phyloP scores from a whole-genome alignment of 2,888 invertebrate genomes.

The Drepanosiphum platanoidis region DNA sequence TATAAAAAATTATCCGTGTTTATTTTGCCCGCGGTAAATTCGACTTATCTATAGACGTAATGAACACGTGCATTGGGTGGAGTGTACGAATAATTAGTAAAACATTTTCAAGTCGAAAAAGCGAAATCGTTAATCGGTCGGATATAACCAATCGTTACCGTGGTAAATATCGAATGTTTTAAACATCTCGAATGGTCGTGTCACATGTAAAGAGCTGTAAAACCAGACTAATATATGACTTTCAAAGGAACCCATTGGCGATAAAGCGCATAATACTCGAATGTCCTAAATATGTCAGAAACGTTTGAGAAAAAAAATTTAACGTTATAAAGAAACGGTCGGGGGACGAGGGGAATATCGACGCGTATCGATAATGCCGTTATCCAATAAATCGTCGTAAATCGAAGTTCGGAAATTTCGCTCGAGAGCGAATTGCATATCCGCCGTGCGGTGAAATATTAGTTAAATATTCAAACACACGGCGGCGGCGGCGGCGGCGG shows the following conservation, averaged over 20 bases:
- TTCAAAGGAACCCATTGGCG: neutral
- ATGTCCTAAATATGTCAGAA: neutral
- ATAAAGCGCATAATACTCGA: neutral
- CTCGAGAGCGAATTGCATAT: neutral
- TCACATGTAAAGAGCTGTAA: too few species aligned
- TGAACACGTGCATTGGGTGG: too few species aligned
- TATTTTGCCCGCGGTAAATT: too few species aligned
- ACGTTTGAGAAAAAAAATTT: too few species aligned
- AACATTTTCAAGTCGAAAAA: too few species aligned
- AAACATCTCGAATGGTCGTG: too few species aligned
- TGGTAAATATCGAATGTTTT: neutral
- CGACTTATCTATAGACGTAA: too few species aligned
- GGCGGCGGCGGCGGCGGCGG: too few species aligned
- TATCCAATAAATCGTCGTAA: constrained; percentile 4
- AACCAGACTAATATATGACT: neutral
- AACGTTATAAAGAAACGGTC: neutral
- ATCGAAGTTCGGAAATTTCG: neutral
- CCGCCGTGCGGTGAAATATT: neutral
- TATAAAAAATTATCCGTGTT: too few species aligned
- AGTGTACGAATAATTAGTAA: too few species aligned
- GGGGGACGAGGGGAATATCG: neutral
- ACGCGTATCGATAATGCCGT: neutral
- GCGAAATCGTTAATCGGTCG: neutral
- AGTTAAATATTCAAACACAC: neutral
- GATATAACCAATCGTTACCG: neutral